A percentile compares a stretch with the other conserved stretches of the same genome.
phyloP scores from a whole-genome alignment of 2,113 vertebrate species.

The Cynoglossus semilaevis region DNA sequence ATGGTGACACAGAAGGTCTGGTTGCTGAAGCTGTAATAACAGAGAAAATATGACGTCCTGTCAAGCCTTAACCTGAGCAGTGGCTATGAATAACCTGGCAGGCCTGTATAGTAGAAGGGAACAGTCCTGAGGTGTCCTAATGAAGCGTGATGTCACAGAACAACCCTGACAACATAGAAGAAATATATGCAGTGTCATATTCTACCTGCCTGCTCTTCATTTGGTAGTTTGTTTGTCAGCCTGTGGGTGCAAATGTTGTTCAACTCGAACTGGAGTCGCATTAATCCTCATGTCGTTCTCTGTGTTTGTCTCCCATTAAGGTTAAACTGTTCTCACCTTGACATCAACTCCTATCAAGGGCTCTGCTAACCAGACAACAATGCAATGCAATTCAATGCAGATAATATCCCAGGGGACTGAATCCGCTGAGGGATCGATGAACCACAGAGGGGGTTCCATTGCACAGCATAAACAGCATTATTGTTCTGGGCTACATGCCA shows the following conservation, averaged over 20 bases:
- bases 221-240: slow-evolving; percentile 1
- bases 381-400: slow-evolving; percentile 35
- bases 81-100: slow-evolving; percentile 67
- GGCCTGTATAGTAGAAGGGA: slow-evolving; percentile 49
- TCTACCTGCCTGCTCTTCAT: not conserved
- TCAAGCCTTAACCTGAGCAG: slow-evolving; percentile 44
- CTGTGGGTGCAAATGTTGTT: not conserved
- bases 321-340: slow-evolving; percentile 46
- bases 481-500: slow-evolving; percentile 47
- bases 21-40: slow-evolving; percentile 41
- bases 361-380: slow-evolving; percentile 21
- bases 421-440: slow-evolving; percentile 62
- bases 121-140: slow-evolving; percentile 46
- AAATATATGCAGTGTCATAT: not conserved
- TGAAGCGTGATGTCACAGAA: slow-evolving; percentile 44
- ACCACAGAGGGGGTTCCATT: slow-evolving; percentile 49
- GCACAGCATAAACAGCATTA: slow-evolving; percentile 48
- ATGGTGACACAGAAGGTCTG: slow-evolving; percentile 32
- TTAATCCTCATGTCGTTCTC: slow-evolving; percentile 1
- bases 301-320: slow-evolving; percentile 29
- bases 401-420: slow-evolving; percentile 50
- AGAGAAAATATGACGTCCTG: slow-evolving; percentile 28
- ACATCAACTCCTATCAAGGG: slow-evolving; percentile 33
- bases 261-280: not conserved
- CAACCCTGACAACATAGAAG: slow-evolving; percentile 11